Evolutionary conservation across 2,113 vertebrate species (phyloP), one percentile per base, ranked within the genome.

Genomic region (Cisticola juncidis): DNA sequence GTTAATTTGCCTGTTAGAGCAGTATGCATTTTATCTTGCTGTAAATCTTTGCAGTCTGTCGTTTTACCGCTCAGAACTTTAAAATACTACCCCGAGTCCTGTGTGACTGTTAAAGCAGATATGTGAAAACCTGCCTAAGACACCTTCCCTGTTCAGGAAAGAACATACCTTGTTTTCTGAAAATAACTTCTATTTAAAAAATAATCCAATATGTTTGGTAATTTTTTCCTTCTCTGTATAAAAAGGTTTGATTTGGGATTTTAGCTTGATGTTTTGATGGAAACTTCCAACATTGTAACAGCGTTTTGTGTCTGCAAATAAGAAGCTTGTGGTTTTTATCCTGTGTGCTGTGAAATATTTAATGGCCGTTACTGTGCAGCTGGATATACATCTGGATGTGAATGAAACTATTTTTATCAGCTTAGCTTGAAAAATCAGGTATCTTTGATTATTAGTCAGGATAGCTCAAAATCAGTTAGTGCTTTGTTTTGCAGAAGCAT

Each of bases 361-460:
- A 97, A 96, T 97, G 85, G 90, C 68, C n/a, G 26, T 97, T 97
- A 89, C 95, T 96, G 73, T 96, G 89, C 92, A 97, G 83, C 94
- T 95, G 94, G 89, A 88, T 96, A 96, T 82, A 93, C 78, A 95
- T 96, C 95, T n/a, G 3, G 97, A 92, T 96, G 80, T 94, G 97
- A 97, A 98, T 97, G 81, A 90, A 97, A 86, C 92, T 97, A 16
- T 97, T 97, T 96, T 92, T 94, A 96, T 97, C 95, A 95, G 56
- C 79, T 90, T 84, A 86, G 86, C 91, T 94, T 93, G 79, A 95
- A 96, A 96, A 93, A 97, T 95, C 92, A 92, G 81, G 92, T 92
- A 92, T 94, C 92, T 92, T 96, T 95, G 74, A 93, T 94, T 89
- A 71, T 94, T 92, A 91, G 90, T 92, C 91, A 93, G 78, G 84